Conservation (phyloP, 1,140 invertebrate species). For the silkworm (Bombyx mori) region DNA sequence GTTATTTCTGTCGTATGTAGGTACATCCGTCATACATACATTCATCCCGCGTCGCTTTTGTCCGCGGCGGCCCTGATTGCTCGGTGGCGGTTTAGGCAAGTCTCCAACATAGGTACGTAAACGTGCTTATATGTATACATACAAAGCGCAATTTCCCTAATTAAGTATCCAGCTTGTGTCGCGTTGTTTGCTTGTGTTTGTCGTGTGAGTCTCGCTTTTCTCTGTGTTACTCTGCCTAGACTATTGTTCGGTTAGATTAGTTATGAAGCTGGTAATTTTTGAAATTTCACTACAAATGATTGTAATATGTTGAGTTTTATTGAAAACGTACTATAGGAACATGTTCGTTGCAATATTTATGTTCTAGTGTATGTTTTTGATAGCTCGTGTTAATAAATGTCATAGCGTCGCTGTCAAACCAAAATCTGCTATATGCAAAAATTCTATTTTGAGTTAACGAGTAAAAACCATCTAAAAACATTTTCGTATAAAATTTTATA, state of each 20-base stretch:
- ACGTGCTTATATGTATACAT: conserved; percentile 18
- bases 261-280: neutral
- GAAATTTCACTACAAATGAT: neutral
- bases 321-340: no score
- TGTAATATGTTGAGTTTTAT: no score
- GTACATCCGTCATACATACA: conserved; percentile 7
- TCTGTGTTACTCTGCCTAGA: conserved; percentile 5
- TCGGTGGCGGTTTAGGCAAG: conserved; percentile 31
- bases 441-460: no score
- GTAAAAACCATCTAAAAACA: no score
- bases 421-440: no score
- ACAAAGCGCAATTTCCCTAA: conserved; percentile 51
- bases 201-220: conserved; percentile 7
- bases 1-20: neutral
- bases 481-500: no score
- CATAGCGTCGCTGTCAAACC: no score
- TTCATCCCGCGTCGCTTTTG: conserved; percentile 12
- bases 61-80: conserved; percentile 19
- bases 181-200: conserved; percentile 1
- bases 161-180: conserved; percentile 41
- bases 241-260: neutral
- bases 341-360: no score
- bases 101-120: conserved; percentile 21
- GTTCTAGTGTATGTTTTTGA: no score
- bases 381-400: no score